Evolutionary conservation across 2,888 invertebrate genomes (phyloP).

Genomic region (Escarpia spicata): DNA sequence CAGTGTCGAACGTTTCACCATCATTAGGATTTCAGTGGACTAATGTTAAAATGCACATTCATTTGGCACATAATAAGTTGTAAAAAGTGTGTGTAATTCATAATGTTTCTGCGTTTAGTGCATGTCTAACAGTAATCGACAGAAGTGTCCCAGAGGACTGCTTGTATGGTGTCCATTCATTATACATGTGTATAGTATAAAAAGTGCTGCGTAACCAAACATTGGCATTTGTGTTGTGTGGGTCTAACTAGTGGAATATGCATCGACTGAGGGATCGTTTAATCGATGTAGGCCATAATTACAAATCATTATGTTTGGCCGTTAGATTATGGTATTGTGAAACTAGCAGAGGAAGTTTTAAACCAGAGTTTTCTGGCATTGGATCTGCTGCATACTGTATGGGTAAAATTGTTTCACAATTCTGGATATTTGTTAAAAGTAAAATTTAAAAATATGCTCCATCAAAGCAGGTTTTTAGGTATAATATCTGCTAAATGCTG

Average conservation of each 20-base stretch:
- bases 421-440: neutral
- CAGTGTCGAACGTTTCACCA: neutral
- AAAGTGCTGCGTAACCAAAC: neutral
- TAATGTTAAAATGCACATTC: neutral
- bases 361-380: neutral
- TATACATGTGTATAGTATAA: neutral
- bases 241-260: neutral
- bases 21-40: neutral
- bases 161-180: neutral
- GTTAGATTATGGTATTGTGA: neutral
- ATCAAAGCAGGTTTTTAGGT: too few species aligned
- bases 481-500: too few species aligned
- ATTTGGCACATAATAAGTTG: neutral
- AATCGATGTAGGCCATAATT: neutral
- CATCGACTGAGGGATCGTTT: neutral
- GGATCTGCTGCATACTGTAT: neutral
- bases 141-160: neutral
- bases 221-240: neutral
- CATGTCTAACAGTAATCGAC: neutral
- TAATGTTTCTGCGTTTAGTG: neutral
- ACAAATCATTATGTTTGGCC: neutral
- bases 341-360: neutral
- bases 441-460: too few species aligned
- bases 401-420: neutral
- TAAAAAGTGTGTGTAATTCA: constrained; percentile 1